Evolutionary conservation across 2,113 vertebrate genomes (phyloP).

Genomic region (Xerus inauris): DNA sequence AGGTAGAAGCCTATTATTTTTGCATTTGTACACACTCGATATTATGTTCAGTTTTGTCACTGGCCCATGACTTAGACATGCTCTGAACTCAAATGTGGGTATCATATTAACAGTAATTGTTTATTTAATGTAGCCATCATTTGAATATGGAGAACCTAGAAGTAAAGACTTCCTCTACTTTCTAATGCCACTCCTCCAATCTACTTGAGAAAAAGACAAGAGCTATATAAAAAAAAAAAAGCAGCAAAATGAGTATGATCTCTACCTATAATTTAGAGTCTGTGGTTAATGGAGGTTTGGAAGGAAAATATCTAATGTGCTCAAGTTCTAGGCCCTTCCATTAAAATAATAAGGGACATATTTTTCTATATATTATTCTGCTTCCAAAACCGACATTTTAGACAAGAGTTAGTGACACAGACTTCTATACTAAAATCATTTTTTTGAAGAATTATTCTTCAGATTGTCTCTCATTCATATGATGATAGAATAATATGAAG

Average conservation of each 20-base stretch:
- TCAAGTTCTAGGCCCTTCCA: conserved; percentile 17
- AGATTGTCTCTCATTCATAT: background rate
- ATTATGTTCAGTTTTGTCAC: background rate
- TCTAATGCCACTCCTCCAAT: background rate
- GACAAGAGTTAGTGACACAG: background rate
- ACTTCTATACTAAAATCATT: background rate
- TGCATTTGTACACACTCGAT: background rate
- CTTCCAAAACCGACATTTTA: background rate
- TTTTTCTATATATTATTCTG: conserved; percentile 17
- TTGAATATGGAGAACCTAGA: background rate
- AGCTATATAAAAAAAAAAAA: conserved; percentile 44
- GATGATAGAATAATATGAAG: background rate
- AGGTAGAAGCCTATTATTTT: background rate
- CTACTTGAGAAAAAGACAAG: background rate
- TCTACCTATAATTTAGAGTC: conserved; percentile 62
- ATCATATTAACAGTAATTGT: background rate
- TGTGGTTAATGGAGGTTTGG: conserved; percentile 6
- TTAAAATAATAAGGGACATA: conserved; percentile 43
- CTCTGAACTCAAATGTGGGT: background rate
- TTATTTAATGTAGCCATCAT: conserved; percentile 18
- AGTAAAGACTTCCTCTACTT: background rate
- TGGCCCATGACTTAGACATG: background rate
- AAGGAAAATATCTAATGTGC: conserved; percentile 38
- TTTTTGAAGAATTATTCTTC: conserved; percentile 4
- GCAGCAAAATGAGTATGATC: conserved; percentile 1